Evolutionary conservation across 2,113 vertebrate genomes (phyloP).

Genomic region (Amazona guildingii): DNA sequence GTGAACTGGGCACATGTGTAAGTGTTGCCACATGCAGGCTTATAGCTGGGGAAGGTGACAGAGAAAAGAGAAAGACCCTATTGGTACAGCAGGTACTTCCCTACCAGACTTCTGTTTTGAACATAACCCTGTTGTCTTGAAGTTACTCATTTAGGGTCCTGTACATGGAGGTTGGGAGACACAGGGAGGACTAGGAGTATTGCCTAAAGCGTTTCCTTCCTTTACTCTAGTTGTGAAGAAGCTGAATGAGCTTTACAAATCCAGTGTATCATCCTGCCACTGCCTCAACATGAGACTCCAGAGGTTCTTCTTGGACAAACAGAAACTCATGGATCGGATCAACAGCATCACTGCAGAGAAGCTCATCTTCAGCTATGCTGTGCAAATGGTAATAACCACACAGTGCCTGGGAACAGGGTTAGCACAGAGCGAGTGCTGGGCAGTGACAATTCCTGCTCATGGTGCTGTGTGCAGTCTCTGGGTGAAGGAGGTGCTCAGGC

Average conservation of each 20-base stretch:
- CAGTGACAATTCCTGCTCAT: fast-evolving
- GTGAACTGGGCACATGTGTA: not conserved
- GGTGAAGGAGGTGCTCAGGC: fast-evolving
- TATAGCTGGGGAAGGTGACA: not conserved
- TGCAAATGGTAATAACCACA: slow-evolving; percentile 83
- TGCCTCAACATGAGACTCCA: slow-evolving; percentile 87
- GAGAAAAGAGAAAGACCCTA: not conserved
- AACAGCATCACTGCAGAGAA: slow-evolving; percentile 91
- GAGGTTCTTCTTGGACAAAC: slow-evolving; percentile 91
- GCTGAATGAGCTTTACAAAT: slow-evolving; percentile 92
- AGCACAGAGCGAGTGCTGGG: fast-evolving
- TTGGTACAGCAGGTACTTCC: not conserved
- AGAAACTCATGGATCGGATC: slow-evolving; percentile 92
- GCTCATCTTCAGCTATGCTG: slow-evolving; percentile 89
- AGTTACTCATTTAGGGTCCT: not conserved
- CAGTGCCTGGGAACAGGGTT: not conserved
- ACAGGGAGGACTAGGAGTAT: not conserved
- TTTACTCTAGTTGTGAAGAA: slow-evolving; percentile 83
- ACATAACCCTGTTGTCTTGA: fast-evolving
- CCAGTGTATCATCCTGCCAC: slow-evolving; percentile 88
- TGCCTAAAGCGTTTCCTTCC: not conserved
- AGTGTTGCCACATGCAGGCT: not conserved
- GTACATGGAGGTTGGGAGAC: not conserved
- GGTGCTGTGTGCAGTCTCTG: not conserved
- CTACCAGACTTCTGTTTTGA: not conserved